Evolutionary conservation across 2,888 invertebrate species (phyloP).

Genomic region (Pegoplata infirma): DNA sequence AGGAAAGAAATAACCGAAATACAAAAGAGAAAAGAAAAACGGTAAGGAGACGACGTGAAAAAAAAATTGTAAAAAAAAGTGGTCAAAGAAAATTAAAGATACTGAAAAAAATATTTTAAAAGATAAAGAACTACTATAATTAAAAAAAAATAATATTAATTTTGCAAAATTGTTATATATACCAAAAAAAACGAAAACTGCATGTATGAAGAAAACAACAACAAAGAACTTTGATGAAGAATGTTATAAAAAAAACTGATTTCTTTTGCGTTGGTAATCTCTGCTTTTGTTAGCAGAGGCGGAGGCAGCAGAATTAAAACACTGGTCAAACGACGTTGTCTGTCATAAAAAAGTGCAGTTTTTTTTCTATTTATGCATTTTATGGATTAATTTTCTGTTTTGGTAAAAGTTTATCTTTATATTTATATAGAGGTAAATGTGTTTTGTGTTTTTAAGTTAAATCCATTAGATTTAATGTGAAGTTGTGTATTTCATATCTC

Average conservation of each 20-base stretch:
- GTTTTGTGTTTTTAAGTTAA: background rate
- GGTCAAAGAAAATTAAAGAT: background rate
- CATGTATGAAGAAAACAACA: slow-evolving; percentile 9
- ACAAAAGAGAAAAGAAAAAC: slow-evolving; percentile 27
- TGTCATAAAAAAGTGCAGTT: background rate
- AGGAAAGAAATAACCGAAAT: background rate
- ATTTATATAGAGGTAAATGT: background rate
- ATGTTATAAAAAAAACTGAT: slow-evolving; percentile 18
- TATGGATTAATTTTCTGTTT: background rate
- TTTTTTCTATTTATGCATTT: background rate
- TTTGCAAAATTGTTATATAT: slow-evolving; percentile 30
- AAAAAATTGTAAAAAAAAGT: slow-evolving; percentile 21
- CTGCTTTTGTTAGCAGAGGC: background rate
- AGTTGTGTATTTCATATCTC: background rate
- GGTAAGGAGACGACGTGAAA: slow-evolving; percentile 38
- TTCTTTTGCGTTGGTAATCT: slow-evolving; percentile 26
- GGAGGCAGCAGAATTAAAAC: slow-evolving; percentile 7
- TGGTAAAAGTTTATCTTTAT: background rate
- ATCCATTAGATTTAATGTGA: too few relatives aligned
- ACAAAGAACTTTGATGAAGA: slow-evolving; percentile 18
- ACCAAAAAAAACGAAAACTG: slow-evolving; percentile 23
- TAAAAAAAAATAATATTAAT: background rate
- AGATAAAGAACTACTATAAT: background rate
- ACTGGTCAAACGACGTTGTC: background rate
- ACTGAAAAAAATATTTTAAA: too few relatives aligned